Percentiles rank a stretch among this genome's conserved stretches.
phyloP scores from a whole-genome alignment of 53 echinoderm and acorn worm species.

The Mesocentrotus franciscanus region DNA sequence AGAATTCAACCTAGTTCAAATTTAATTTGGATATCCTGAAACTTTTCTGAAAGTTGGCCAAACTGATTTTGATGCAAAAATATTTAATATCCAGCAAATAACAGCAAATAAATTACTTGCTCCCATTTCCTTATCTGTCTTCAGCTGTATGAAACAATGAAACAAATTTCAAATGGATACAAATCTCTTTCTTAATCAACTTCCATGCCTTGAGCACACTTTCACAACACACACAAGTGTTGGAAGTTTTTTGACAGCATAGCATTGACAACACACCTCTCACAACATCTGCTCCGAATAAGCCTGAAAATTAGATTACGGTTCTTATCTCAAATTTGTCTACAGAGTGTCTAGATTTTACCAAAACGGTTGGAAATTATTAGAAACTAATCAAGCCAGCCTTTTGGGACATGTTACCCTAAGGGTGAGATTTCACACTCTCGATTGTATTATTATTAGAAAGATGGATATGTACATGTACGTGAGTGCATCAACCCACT shows the following conservation, averaged over 20 bases:
- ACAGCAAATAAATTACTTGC: neutral
- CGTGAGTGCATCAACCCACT: conserved; percentile 23
- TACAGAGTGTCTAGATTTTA: conserved; percentile 21
- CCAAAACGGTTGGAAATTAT: conserved; percentile 41
- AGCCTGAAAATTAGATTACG: conserved; percentile 32
- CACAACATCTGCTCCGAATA: conserved; percentile 28
- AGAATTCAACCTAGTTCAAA: neutral
- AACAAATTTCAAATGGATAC: neutral
- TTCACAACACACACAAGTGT: neutral
- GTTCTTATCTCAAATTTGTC: conserved; percentile 47
- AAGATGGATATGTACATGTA: neutral
- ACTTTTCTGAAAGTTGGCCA: neutral
- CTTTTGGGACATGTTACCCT: conserved; percentile 19
- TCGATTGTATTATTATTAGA: neutral
- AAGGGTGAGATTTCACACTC: neutral
- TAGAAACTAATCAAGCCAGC: conserved; percentile 37
- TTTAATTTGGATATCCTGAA: neutral
- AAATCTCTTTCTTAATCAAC: conserved; percentile 2
- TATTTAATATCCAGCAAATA: neutral
- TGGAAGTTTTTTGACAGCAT: neutral
- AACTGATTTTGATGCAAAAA: neutral
- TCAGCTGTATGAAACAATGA: conserved; percentile 24
- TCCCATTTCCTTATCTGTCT: neutral
- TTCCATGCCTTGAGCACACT: conserved; percentile 28
- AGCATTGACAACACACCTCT: neutral